A percentile compares a stretch with the other conserved stretches of the same genome.
phyloP scores from a whole-genome alignment of 1,140 invertebrate species.

The Coelopa frigida region DNA sequence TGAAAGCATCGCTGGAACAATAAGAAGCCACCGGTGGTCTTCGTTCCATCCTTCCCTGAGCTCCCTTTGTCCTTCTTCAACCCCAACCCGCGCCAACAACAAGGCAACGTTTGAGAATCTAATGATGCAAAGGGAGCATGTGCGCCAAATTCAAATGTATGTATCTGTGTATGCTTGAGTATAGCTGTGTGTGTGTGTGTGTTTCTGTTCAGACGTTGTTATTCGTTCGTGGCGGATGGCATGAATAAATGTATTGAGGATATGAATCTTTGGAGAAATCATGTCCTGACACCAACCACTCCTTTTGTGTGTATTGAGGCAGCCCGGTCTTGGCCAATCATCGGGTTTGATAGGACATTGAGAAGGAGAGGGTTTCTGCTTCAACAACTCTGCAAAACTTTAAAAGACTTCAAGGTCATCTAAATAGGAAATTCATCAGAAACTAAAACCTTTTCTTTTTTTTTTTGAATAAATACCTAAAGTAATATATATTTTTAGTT shows the following conservation, averaged over 20 bases:
- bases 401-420: too few relatives aligned
- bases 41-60: too few relatives aligned
- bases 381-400: too few relatives aligned
- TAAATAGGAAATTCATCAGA: too few relatives aligned
- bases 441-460: too few relatives aligned
- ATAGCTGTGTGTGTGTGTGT: background rate
- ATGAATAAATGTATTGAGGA: slow-evolving; percentile 3
- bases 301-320: slow-evolving; percentile 12
- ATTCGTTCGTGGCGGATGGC: background rate
- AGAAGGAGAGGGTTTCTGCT: background rate
- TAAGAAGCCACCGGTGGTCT: too few relatives aligned
- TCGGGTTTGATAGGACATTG: background rate
- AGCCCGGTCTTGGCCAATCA: slow-evolving; percentile 11
- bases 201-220: background rate
- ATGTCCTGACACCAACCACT: slow-evolving; percentile 11
- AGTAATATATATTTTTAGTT: too few relatives aligned
- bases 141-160: background rate
- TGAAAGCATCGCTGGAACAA: too few relatives aligned
- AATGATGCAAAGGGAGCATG: slow-evolving; percentile 7
- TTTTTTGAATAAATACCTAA: too few relatives aligned
- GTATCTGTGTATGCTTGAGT: background rate
- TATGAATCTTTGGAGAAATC: slow-evolving; percentile 10
- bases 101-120: background rate
- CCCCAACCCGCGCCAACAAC: background rate
- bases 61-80: too few relatives aligned